Conservation (phyloP, 2,888 invertebrate species). For the Zygothrica quintamaculata region DNA sequence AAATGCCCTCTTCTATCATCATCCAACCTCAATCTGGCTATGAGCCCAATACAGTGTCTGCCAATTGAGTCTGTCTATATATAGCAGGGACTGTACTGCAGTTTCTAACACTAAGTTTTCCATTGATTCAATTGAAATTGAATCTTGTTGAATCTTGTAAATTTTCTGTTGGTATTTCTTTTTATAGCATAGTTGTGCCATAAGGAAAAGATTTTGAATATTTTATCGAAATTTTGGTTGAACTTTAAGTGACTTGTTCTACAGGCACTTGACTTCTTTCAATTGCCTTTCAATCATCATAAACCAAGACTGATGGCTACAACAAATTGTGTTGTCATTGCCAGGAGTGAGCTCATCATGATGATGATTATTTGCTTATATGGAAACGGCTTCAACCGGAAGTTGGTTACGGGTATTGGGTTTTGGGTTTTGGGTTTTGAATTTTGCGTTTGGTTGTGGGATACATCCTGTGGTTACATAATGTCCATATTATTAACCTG, state of each 20-base stretch:
- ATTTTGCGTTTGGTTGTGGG: neutral
- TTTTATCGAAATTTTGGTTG: no score
- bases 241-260: constrained; percentile 41
- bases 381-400: neutral
- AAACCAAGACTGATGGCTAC: constrained; percentile 39
- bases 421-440: neutral
- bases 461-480: constrained; percentile 31
- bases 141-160: no score
- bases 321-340: constrained; percentile 19
- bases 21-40: neutral
- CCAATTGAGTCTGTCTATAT: neutral
- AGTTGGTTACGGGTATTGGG: neutral
- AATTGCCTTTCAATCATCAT: constrained; percentile 67
- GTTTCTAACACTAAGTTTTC: no score
- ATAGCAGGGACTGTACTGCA: no score
- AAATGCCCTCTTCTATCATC: neutral
- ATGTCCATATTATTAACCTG: constrained; percentile 69
- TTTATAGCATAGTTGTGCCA: no score
- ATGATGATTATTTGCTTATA: constrained; percentile 42
- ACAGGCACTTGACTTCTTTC: constrained; percentile 50
- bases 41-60: neutral
- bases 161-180: no score
- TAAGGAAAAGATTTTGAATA: no score
- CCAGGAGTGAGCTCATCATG: constrained; percentile 36
- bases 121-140: no score